Evolutionary conservation across 2,888 invertebrate species (phyloP).

Genomic region (Phyllotreta cruciferae): DNA sequence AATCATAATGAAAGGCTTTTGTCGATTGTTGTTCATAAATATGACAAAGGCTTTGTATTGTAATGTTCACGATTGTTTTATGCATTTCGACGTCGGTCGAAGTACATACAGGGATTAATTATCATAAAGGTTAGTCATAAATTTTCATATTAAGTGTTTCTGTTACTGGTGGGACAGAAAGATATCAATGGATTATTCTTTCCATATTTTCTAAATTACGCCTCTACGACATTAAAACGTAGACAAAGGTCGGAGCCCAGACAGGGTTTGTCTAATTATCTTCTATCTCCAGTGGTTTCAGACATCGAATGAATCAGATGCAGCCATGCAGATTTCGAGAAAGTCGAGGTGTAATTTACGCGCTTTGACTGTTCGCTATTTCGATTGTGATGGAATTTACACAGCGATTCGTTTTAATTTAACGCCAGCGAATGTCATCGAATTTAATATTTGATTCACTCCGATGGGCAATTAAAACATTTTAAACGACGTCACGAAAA

Average conservation of each 20-base stretch:
- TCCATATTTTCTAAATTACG: slow-evolving; percentile 9
- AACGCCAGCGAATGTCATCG: too few species aligned
- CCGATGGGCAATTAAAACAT: too few species aligned
- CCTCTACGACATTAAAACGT: slow-evolving; percentile 6
- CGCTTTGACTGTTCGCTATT: too few species aligned
- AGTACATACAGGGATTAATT: slow-evolving; percentile 15
- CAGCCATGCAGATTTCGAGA: too few species aligned
- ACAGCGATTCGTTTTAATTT: too few species aligned
- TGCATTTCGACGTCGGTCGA: slow-evolving; percentile 11
- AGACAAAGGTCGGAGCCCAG: slow-evolving; percentile 10
- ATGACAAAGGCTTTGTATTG: slow-evolving; percentile 18
- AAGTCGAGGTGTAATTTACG: too few species aligned
- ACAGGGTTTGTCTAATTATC: neutral
- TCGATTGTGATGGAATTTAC: too few species aligned
- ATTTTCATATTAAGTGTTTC: slow-evolving; percentile 18
- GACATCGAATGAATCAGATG: too few species aligned
- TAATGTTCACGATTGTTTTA: slow-evolving; percentile 15
- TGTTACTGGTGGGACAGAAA: slow-evolving; percentile 10
- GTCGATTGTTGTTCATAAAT: slow-evolving; percentile 18
- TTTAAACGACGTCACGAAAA: too few species aligned
- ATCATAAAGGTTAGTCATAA: slow-evolving; percentile 18
- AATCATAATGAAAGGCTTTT: slow-evolving; percentile 16
- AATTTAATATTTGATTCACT: too few species aligned
- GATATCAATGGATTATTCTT: slow-evolving; percentile 11
- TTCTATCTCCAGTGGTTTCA: slow-evolving; percentile 1